Evolutionary conservation across 2,888 invertebrate genomes (phyloP), one percentile per base, ranked within the genome.

Genomic region (Spilosoma lubricipeda): DNA sequence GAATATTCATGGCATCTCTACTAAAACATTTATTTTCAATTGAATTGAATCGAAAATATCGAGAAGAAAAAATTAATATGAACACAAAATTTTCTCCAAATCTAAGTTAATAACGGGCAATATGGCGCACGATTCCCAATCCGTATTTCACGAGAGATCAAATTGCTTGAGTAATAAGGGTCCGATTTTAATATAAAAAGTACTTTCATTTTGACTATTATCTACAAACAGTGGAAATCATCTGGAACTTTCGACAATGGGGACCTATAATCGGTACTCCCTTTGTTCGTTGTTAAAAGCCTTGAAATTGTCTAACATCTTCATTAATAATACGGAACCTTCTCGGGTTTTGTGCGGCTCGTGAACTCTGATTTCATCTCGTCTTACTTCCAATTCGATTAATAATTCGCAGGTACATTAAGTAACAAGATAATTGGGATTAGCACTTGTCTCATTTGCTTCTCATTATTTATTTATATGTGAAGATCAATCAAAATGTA

Each of bases 151-250:
- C 88, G 90, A 87, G 87, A 90, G 89, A 89, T 90, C 90, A 90
- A 92, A 93, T 92, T 91, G 92, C 91, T 91, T 91, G 89, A 86
- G 90, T 91, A 92, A 92, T 93, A 93, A 92, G 92, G 90, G 89
- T 86, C 87, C 82, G 88, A 86, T 86, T 91, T 92, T 85, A 85
- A 85, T 85, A 85, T 85, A 85, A 70, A 52, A 84, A 85, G 85
- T 83, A 82, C 83, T 85, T 86, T 85, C 86, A 82, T 80, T 86
- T 83, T 82, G 86, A 85, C 83, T 86, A 86, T 86, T 86, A 85
- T 84, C 80, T 78, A 80, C 86, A 86, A 82, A 86, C 85, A 86
- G 83, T 85, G 77, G 73, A 80, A 82, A 86, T 93, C 92, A 91
- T 93, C 93, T 91, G 91, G 88, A 77, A 77, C 79, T 77, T 71